These are phyloP conservation scores for Ectobius pallidus DNA, from an alignment of 2,888 invertebrate species.

Conservation along the genomic window DNA sequence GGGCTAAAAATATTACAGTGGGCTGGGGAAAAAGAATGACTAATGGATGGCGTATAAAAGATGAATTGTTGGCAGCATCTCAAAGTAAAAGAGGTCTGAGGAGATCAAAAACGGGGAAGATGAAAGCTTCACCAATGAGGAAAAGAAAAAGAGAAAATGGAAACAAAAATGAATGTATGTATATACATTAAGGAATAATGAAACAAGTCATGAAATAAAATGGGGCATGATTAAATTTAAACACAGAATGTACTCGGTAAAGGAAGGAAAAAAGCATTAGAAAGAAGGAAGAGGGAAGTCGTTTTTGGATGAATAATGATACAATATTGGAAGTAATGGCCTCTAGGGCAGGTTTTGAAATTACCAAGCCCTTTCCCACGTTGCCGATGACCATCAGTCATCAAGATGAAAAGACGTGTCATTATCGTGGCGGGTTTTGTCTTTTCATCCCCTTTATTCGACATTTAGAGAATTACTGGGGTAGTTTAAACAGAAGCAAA, in stretches of 20 bases:
- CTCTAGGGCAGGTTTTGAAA: no score
- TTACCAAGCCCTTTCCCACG: constrained; percentile 4
- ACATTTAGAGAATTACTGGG: no score
- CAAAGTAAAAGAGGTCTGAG: neutral
- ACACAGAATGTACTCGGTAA: neutral
- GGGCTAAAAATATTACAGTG: neutral
- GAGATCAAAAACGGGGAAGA: neutral
- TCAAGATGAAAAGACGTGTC: no score
- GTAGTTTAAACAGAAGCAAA: no score
- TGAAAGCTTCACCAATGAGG: no score
- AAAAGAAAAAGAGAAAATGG: neutral
- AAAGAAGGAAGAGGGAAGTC: neutral
- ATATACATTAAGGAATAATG: constrained; percentile 4
- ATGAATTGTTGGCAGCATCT: neutral
- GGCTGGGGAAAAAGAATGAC: neutral
- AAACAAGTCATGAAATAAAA: neutral
- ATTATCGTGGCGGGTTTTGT: no score
- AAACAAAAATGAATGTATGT: neutral
- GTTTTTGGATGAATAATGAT: neutral
- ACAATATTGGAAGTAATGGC: neutral
- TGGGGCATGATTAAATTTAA: neutral
- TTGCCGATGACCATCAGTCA: neutral
- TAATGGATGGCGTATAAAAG: neutral
- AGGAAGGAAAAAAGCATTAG: neutral
- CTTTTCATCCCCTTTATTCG: no score